Evolutionary conservation across 1,140 invertebrate species (phyloP).

Genomic region (Thrips palmi): DNA sequence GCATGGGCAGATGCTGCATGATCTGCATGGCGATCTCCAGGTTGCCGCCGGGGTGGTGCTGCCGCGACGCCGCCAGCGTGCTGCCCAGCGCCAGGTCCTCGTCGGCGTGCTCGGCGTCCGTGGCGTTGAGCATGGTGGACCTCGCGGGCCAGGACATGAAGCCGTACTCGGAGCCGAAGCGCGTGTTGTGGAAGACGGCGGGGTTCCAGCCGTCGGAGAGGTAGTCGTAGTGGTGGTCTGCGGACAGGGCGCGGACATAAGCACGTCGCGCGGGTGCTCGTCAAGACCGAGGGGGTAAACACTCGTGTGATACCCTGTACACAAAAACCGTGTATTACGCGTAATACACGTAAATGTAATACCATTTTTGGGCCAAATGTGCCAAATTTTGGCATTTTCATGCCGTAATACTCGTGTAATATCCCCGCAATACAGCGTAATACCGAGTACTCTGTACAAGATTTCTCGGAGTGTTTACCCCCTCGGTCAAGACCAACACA

Average conservation of each 20-base stretch:
- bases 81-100: constrained; percentile 43
- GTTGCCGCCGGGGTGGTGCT: constrained; percentile 63
- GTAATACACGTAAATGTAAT: no score
- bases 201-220: constrained; percentile 59
- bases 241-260: constrained; percentile 20
- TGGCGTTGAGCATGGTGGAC: constrained; percentile 35
- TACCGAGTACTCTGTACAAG: no score
- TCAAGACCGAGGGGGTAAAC: no score
- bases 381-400: no score
- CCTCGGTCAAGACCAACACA: no score
- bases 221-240: constrained; percentile 89
- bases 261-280: background rate
- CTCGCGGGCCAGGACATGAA: constrained; percentile 72
- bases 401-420: no score
- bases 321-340: no score
- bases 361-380: no score
- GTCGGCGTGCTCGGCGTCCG: constrained; percentile 34
- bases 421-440: no score
- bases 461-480: no score
- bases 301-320: no score
- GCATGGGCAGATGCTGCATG: constrained; percentile 33
- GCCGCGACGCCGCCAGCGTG: constrained; percentile 47
- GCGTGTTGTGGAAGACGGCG: constrained; percentile 51
- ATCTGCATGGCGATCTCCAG: constrained; percentile 37
- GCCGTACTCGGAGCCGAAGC: constrained; percentile 92